Conservation (phyloP, 2,797 vertebrate species). For the Hafferia zeledoni region DNA sequence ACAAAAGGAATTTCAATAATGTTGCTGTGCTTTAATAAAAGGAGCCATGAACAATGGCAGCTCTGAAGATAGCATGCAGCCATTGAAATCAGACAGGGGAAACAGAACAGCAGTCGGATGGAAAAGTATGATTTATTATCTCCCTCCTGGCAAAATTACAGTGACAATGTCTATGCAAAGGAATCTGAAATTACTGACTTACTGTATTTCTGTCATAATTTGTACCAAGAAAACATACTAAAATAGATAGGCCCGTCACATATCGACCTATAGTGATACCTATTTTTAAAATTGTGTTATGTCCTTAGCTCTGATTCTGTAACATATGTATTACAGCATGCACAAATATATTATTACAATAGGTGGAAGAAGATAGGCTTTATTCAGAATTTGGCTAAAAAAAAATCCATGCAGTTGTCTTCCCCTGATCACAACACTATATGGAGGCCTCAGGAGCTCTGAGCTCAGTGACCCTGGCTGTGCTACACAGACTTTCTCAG, state of each 20-base stretch:
- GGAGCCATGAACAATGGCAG: slow-evolving; percentile 37
- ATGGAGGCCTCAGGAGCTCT: neutral
- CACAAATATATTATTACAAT: neutral
- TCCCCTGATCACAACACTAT: neutral
- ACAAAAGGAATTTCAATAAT: slow-evolving; percentile 69
- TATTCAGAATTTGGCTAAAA: neutral
- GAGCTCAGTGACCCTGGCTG: neutral
- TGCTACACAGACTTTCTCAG: neutral
- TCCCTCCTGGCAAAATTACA: slow-evolving; percentile 66
- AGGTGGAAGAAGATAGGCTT: neutral
- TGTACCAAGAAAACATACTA: slow-evolving; percentile 38
- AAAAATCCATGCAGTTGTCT: neutral
- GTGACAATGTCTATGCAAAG: slow-evolving; percentile 61
- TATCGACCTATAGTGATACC: slow-evolving; percentile 40
- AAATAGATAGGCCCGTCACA: slow-evolving; percentile 33
- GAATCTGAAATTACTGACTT: slow-evolving; percentile 69
- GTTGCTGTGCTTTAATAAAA: slow-evolving; percentile 63
- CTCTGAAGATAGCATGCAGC: slow-evolving; percentile 44
- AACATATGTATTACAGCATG: neutral
- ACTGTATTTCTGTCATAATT: slow-evolving; percentile 60
- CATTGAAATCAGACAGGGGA: slow-evolving; percentile 58
- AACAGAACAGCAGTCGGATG: slow-evolving; percentile 67
- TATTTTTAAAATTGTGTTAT: slow-evolving; percentile 20
- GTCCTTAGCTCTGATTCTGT: slow-evolving; percentile 34
- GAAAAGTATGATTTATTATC: slow-evolving; percentile 67